Base-by-base conservation (phyloP, 1,140 invertebrate species). In the Drosophila watanabei region DNA sequence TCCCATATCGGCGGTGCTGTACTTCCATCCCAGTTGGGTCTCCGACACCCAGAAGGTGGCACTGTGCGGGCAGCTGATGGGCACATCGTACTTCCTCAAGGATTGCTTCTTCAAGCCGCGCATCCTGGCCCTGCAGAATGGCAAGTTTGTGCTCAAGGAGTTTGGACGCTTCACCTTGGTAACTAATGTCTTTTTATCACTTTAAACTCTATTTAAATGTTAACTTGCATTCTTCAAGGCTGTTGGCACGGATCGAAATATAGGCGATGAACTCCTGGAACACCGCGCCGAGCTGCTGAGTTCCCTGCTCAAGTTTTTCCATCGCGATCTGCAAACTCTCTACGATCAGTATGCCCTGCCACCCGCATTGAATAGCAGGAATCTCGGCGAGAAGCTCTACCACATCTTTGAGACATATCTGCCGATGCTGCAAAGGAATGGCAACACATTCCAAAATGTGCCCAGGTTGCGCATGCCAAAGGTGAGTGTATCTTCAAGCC, bases 11-110 rank as follows among this genome's bases (percentile, higher is more conserved):
- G 97, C 97, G 18, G 96, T 98, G 57, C 93, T 98, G n/a, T 98
- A 97, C 89, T 98, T 98, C 93, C 96, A 97, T 94, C 97, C 97
- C 4, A 95, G 95, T 37, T 97, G 97, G 96, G 97, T 98, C 11
- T 97, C 96, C 1, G 96, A 96, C 68, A 95, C 96, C 6, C 96
- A 97, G 91, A 95, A 96, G 84, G 94, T 97, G 72, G 96, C 96
- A 18, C 92, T 98, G 1, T 97, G 96, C 91, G 96, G 96, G 57
- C 96, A 98, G 93, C 93, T 98, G 28, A 97, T 98, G 94, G 97
- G 97, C 30, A 95, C 97, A 18, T 95, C 96, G 73, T 96, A 97
- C 79, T 98, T 97, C 92, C 94, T 97, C 68, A 95, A 95, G 64
- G 95, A 95, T 5, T 94, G 96, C 16, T 97, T 98, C 93, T 95